Evolutionary conservation across 2,888 invertebrate genomes (phyloP), one percentile per base, ranked within the genome.

Genomic region (Zygogramma bicolorata): DNA sequence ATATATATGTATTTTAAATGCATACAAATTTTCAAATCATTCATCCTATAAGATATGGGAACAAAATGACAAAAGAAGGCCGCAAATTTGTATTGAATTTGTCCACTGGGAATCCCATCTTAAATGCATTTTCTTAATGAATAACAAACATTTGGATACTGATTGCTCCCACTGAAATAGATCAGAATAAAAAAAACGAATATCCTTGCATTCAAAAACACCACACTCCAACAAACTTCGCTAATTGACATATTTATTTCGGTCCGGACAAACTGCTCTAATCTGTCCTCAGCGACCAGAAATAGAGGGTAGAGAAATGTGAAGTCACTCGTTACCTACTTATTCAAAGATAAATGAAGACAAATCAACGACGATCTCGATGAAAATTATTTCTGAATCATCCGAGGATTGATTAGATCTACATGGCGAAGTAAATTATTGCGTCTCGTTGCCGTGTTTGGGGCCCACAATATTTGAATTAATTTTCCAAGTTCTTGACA

Each of bases 231-330:
- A 53, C 25, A 1, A 18, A 15, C 7, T 59, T 65, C 73, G 70
- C 61, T 73, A 77, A 77, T 74, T 70, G 69, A 66, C 60, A 60
- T 71, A 69, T 72, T 73, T 75, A 75, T 71, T 73, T 75, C 68
- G 34, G 75, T 75, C 75, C 68, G 74, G 74, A 73, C 75, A 74
- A 68, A 74, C 67, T 68, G 69, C 70, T 74, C 2, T n/a, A 75
- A 75, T 75, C 74, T 68, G 72, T 78, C 78, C 71, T 61, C 74
- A 71, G 66, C 53, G 74, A 77, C 68, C 75, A 61, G 67, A 73
- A 76, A 77, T 75, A 74, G 75, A 77, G 58, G 58, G 72, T 60
- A 66, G 70, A 72, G 74, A 76, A 77, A 69, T 67, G 76, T 70
- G 73, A 27, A 75, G 75, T 74, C 74, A 76, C 69, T 69, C 69